Base-by-base conservation (phyloP, 2,113 vertebrate genomes). In the Zosterops borbonicus region DNA sequence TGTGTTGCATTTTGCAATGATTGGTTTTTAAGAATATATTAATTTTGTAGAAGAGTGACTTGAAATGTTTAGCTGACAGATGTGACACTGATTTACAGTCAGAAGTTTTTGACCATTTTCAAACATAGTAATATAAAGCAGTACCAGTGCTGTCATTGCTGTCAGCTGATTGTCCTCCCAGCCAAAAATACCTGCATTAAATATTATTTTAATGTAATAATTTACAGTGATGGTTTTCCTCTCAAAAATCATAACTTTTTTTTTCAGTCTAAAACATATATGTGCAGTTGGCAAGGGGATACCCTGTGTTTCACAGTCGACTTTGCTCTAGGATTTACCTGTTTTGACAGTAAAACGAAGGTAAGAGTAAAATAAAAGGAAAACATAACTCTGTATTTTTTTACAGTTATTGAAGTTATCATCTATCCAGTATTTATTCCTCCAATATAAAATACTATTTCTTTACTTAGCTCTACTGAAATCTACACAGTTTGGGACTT, bases 261-360 rank as follows among this genome's bases (percentile, higher is more conserved):
- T 95, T 93, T 90, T 95, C 97, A 99, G 99, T 98, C 98, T 55
- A 99, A 98, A 98, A 99, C 98, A 46, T 99, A 99, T 95, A 90
- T 92, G 91, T 99, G 99, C 98, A 98, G 98, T 96, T 98, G 98
- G 97, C 99, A 98, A 97, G 99, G 99, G 75, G 98, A 98, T 35
- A 73, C 95, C 12, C 95, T 99, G 56, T 97, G 98, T 95, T 99
- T 99, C 97, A 99, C 98, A 9, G 70, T 99, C 11, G 99, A 99
- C 96, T 99, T 99, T 79, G 96, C 98, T 35, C 96, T 98, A 41
- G 99, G 99, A 86, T 99, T 99, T 97, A 98, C 98, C 92, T 99
- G 99, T 96, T 98, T 98, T 56, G 98, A 99, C 89, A 98, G 96
- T 82, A 97, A 97, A 97, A 98, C 98, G 55, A 98, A 99, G 98